These are phyloP conservation scores for Trematomus loennbergii DNA, from an alignment of 2,113 vertebrate species.

Conservation along the genomic window DNA sequence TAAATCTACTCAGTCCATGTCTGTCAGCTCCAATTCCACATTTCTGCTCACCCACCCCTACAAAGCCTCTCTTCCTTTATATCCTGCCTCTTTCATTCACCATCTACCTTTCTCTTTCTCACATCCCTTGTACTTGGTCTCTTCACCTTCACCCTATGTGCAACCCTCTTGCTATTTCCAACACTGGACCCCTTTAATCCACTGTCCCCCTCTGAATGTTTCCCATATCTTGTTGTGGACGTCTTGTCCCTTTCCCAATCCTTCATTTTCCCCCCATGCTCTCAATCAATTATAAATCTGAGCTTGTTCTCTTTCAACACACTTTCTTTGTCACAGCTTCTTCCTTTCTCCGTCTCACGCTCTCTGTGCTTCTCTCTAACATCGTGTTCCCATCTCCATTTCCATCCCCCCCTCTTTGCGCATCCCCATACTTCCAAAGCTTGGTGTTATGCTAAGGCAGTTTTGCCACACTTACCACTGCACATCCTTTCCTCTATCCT, in stretches of 20 bases:
- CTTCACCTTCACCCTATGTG: conserved; percentile 29
- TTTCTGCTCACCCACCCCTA: conserved; percentile 20
- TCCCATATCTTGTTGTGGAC: neutral
- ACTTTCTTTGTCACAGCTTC: conserved; percentile 15
- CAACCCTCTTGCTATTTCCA: conserved; percentile 14
- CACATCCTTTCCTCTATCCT: conserved; percentile 11
- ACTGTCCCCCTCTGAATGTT: conserved; percentile 18
- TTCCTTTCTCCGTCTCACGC: conserved; percentile 19
- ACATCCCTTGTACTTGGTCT: conserved; percentile 1
- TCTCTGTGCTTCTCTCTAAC: conserved; percentile 31
- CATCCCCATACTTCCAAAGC: conserved; percentile 51
- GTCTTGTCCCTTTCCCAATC: neutral
- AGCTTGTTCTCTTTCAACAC: conserved; percentile 15
- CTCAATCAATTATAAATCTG: conserved; percentile 6
- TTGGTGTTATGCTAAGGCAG: conserved; percentile 31
- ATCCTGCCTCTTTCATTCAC: conserved; percentile 18
- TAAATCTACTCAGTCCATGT: conserved; percentile 26
- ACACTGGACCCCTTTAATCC: conserved; percentile 1
- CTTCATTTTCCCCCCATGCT: neutral
- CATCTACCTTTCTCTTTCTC: conserved; percentile 1
- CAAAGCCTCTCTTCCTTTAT: conserved; percentile 21
- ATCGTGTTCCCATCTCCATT: conserved; percentile 53
- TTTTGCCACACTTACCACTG: conserved; percentile 44
- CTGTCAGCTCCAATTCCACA: conserved; percentile 30
- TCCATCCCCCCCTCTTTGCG: conserved; percentile 57